Conservation (phyloP, 2,888 invertebrate genomes). For the Tetranychus truncatus region DNA sequence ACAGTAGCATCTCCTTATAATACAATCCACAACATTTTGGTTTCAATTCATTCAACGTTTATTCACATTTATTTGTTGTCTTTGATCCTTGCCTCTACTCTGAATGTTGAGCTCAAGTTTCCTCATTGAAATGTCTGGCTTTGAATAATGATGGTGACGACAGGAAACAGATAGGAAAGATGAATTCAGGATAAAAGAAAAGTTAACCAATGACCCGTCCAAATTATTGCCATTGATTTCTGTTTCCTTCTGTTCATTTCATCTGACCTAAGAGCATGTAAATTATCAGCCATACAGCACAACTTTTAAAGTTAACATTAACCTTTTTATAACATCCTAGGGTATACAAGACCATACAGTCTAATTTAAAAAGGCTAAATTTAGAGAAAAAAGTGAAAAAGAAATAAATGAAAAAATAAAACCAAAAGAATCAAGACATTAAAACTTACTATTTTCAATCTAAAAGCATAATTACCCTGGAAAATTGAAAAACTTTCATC, state of each 20-base stretch:
- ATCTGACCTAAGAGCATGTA: not conserved
- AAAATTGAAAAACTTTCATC: no score
- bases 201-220: not conserved
- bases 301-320: no score
- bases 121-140: not conserved
- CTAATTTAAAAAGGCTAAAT: no score
- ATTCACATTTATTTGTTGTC: not conserved
- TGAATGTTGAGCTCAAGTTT: not conserved
- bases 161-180: not conserved
- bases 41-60: not conserved
- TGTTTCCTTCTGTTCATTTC: not conserved
- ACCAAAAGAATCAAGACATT: no score
- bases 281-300: no score
- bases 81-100: not conserved
- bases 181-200: not conserved
- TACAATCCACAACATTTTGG: no score
- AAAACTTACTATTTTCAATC: no score
- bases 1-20: not conserved
- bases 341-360: no score
- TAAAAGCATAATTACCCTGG: no score
- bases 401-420: no score
- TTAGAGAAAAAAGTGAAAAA: no score
- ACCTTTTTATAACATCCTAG: no score
- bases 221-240: not conserved
- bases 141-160: not conserved